These are phyloP conservation scores for Tiphia femorata DNA, from an alignment of 2,888 invertebrate species.

Conservation along the genomic window DNA sequence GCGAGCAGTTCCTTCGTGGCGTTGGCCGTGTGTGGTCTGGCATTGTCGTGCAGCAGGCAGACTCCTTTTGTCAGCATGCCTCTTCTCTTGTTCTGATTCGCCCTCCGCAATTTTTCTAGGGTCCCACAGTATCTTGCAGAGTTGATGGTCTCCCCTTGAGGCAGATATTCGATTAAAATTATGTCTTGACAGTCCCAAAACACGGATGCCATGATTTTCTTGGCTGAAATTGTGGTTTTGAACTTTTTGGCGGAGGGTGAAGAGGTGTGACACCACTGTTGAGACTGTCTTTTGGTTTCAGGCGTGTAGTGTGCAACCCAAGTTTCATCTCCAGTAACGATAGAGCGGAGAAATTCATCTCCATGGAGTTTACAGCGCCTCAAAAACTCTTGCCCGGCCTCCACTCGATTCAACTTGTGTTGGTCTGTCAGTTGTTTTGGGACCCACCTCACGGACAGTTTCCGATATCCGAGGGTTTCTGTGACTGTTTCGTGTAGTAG, in stretches of 20 bases:
- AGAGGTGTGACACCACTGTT: not conserved
- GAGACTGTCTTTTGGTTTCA: not conserved
- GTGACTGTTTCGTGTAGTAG: not conserved
- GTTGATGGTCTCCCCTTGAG: not conserved
- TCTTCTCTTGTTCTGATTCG: not conserved
- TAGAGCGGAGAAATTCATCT: not conserved
- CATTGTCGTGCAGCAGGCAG: not conserved
- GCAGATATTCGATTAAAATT: not conserved
- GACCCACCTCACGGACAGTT: not conserved
- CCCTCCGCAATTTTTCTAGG: not conserved
- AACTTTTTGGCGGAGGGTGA: not conserved
- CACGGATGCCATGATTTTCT: not conserved
- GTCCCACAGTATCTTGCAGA: not conserved
- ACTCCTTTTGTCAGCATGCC: not conserved
- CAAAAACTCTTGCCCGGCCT: not conserved
- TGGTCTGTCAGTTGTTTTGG: not conserved
- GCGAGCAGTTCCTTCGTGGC: not conserved
- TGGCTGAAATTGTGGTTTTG: not conserved
- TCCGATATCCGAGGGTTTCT: not conserved
- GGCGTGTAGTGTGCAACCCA: slow-evolving; percentile 7
- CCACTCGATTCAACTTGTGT: not conserved
- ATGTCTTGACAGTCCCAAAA: not conserved
- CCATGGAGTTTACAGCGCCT: not conserved
- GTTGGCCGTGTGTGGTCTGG: not conserved
- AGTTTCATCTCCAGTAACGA: slow-evolving; percentile 3